Base-by-base conservation (phyloP, 2,888 invertebrate species). In the Sipha maydis region DNA sequence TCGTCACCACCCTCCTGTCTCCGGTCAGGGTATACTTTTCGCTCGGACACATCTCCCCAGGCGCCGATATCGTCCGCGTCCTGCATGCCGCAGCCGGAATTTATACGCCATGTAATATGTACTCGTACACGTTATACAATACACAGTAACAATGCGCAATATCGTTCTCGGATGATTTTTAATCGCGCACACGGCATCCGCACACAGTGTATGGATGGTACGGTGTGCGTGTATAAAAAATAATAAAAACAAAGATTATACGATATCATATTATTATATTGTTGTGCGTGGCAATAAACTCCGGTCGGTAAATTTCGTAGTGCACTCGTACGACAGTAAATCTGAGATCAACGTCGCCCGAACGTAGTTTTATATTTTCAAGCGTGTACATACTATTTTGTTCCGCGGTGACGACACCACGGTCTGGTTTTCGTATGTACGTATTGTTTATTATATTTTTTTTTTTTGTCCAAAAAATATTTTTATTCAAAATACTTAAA, bases 251-350 rank as follows among this genome's bases (percentile, higher is more conserved):
- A 31, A 69, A 3, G 4, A 67, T 67, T 8, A n/a, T 61, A 38
- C 80, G 41, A 69, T 41, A 38, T 48, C 73, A 34, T 34, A 38
- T 25, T 8, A 71, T 31, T 28, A 54, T 71, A 31, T 48, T 85
- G 38, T 69, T 31, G 14, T 31, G 85, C 19, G 11, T 31, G 85
- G 71, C 82, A 31, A 82, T 82, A 88, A 82, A 82, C 88, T 82
- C 5, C 88, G 82, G 88, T 88, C 88, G 75, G 88, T 82, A 82
- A 88, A 88, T 75, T 88, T 88, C n/a, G 34, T 31, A 76, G 41
- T 31, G 9, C 56, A 38, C 54, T 25, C n/a, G 61, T 31, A 25
- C 9, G 67, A 67, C 25, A 7, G 25, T 67, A 31, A 85, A 85
- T 77, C 77, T 4, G 85, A 85, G 67, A 3, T 28, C 77, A 5